Conservation (phyloP, 2,797 vertebrate species). For the Helostoma temminkii region DNA sequence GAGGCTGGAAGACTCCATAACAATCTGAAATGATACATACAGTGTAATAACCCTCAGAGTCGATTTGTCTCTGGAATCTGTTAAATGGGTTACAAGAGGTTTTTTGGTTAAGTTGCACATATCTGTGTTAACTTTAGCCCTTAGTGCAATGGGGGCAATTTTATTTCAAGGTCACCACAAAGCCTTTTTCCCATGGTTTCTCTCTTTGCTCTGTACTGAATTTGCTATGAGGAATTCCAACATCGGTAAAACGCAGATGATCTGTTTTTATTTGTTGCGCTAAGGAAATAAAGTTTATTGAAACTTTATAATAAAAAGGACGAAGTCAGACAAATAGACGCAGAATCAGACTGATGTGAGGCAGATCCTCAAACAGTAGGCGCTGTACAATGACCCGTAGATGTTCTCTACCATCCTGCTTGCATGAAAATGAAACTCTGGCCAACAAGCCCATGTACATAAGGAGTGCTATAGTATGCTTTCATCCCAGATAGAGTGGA, state of each 20-base stretch:
- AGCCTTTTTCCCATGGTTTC: conserved; percentile 1
- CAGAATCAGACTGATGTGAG: not conserved
- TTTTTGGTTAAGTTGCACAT: conserved; percentile 49
- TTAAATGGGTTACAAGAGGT: conserved; percentile 57
- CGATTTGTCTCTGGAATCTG: conserved; percentile 62
- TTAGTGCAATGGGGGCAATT: conserved; percentile 36
- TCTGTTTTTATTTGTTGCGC: conserved; percentile 28
- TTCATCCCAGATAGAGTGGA: conserved; percentile 80
- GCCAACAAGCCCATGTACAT: conserved; percentile 40
- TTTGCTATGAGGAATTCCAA: conserved; percentile 2
- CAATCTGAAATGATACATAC: conserved; percentile 45
- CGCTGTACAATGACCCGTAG: conserved; percentile 21
- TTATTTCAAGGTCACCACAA: conserved; percentile 49
- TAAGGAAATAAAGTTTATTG: not conserved
- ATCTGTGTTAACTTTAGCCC: conserved; percentile 54
- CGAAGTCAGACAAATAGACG: not conserved
- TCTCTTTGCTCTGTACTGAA: conserved; percentile 4
- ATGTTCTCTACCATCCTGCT: conserved; percentile 26
- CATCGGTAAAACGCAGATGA: not conserved
- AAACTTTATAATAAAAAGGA: conserved; percentile 14
- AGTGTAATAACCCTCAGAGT: conserved; percentile 50
- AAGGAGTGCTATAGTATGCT: conserved; percentile 63
- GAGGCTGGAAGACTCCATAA: conserved; percentile 59
- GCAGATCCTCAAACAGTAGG: conserved; percentile 19
- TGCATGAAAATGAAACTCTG: conserved; percentile 29